Base-by-base conservation (phyloP, 2,797 vertebrate genomes). In the Pteropus rufus region DNA sequence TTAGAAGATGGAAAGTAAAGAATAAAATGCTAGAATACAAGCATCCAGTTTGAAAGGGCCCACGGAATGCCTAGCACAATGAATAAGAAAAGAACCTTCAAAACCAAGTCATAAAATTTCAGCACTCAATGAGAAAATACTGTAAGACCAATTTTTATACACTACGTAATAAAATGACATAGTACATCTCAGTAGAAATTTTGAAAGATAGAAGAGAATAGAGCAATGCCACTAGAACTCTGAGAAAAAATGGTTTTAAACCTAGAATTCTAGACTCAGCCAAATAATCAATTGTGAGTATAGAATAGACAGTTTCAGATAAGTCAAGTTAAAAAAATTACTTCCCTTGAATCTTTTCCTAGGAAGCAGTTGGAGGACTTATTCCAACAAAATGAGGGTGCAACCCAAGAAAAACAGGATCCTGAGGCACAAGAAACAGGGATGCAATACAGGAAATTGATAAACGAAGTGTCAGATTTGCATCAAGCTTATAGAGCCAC, bases 241-340 rank as follows among this genome's bases (percentile, higher is more conserved):
- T 77, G 24, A 92, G 93, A 93, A 39, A 81, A 85, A 89, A 41
- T 72, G 29, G 3, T 91, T 85, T 95, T 77, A 60, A 80, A 26
- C 21, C n/a, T 69, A 67, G 49, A 81, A 73, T 89, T 94, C 29
- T 75, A 3, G 34, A 41, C 23, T 77, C 52, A 69, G 14, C 21
- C 23, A 80, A 87, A 26, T 12, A 70, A 80, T 77, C 41, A 94
- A 9, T 49, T 80, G 1, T 84, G 31, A 94, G 8, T 65, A 12
- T 82, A 94, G n/a, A 84, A 64, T 70, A 89, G 54, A 44, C 75
- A 73, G 21, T 80, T 89, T 89, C 62, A 81, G 49, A 16, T 84
- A 52, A 81, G 9, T 10, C 14, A 90, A n/a, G 31, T 36, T 44
- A 56, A 12, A 52, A 54, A 73, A 31, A 65, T 15, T 36, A 86